Evolutionary conservation across 1,140 invertebrate genomes (phyloP).

Genomic region (Ylistrum balloti): DNA sequence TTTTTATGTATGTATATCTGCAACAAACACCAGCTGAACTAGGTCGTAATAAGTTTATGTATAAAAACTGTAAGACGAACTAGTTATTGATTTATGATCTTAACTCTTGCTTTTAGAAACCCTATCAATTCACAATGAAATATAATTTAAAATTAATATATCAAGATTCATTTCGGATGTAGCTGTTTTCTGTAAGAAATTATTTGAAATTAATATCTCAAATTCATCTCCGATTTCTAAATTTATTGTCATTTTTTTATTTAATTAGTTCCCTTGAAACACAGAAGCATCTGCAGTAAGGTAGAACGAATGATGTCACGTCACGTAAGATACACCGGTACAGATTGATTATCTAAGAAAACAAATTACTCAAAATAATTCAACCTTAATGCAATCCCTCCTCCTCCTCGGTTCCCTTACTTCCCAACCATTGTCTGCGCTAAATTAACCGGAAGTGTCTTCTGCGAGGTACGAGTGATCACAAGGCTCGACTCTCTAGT

Average conservation of each 20-base stretch:
- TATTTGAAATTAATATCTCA: slow-evolving; percentile 40
- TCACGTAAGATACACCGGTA: slow-evolving; percentile 37
- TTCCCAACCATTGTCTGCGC: slow-evolving; percentile 12
- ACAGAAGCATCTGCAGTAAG: slow-evolving; percentile 3
- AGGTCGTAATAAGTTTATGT: no score
- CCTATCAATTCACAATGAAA: background rate
- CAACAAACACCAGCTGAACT: no score
- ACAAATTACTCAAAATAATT: slow-evolving; percentile 30
- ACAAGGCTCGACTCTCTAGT: background rate
- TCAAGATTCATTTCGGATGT: slow-evolving; percentile 29
- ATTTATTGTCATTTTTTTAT: background rate
- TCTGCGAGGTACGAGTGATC: slow-evolving; percentile 31
- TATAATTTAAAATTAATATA: slow-evolving; percentile 37
- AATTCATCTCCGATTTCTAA: slow-evolving; percentile 39
- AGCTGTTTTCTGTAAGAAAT: slow-evolving; percentile 2
- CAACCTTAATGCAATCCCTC: background rate
- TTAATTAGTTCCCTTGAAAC: slow-evolving; percentile 12
- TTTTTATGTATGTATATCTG: no score
- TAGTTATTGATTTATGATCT: background rate
- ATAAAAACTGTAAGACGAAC: no score
- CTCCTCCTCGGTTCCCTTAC: background rate
- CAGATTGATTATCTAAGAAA: slow-evolving; percentile 40
- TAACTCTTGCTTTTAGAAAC: background rate
- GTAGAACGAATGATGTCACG: background rate
- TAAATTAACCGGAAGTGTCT: slow-evolving; percentile 29